These are phyloP conservation scores for Orthosia cruda DNA, from an alignment of 2,888 invertebrate species.

Conservation along the genomic window DNA sequence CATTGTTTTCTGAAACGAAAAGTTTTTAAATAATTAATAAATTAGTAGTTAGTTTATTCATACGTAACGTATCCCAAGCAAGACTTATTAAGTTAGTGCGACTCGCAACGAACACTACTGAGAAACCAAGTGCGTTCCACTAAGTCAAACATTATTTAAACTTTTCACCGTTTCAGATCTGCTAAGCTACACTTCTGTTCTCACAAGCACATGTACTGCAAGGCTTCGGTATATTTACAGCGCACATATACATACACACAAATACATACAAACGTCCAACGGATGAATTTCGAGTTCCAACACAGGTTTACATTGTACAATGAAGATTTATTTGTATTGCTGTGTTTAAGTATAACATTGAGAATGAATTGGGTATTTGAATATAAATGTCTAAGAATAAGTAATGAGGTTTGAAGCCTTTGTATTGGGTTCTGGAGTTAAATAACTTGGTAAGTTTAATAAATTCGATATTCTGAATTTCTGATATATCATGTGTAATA, in stretches of 20 bases:
- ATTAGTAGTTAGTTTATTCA: background rate
- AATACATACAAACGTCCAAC: no score
- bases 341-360: slow-evolving; percentile 56
- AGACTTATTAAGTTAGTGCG: background rate
- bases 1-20: background rate
- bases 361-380: slow-evolving; percentile 52
- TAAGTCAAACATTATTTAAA: slow-evolving; percentile 37
- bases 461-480: no score
- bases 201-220: no score
- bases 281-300: no score
- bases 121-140: slow-evolving; percentile 5
- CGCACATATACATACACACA: no score
- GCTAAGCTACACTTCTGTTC: no score
- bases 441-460: slow-evolving; percentile 8
- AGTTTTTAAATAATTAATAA: background rate
- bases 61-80: no score
- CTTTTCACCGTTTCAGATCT: slow-evolving; percentile 37
- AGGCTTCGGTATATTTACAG: no score
- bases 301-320: no score
- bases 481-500: no score
- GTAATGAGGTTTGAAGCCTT: slow-evolving; percentile 30
- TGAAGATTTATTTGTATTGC: slow-evolving; percentile 67
- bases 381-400: slow-evolving; percentile 45
- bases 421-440: slow-evolving; percentile 22
- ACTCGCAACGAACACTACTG: background rate